Base-by-base conservation (phyloP, 2,797 vertebrate species). In the Dicrostonyx torquatus region DNA sequence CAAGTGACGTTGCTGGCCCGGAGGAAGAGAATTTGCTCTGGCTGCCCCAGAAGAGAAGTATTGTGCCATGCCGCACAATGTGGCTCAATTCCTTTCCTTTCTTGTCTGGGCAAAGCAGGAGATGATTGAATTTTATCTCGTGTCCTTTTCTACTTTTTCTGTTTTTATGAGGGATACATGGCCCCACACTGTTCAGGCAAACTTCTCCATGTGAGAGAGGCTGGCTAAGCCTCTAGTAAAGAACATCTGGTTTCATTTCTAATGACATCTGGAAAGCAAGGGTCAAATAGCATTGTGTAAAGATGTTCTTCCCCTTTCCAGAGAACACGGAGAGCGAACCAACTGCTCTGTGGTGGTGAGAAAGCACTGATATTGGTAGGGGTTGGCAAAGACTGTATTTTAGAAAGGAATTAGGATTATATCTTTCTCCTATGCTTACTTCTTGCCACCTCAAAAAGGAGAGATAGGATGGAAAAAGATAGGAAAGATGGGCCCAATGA, bases 191-290 rank as follows among this genome's bases (percentile, higher is more conserved):
- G 4, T 77, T 85, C 72, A 79, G 50, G 31, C 40, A 70, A 45
- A 76, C 10, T 60, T 93, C 89, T 72, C 86, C 17, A 3, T 29
- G 24, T 40, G 79, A 82, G 11, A 76, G 58, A 64, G 43, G 24
- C 55, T 62, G 85, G 34, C 43, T 75, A 64, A 92, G 18, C 50
- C 70, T 50, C 62, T 79, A 26, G 75, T 45, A 87, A 95, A 78
- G 29, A 82, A 82, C 95, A 90, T 92, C 48, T 94, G 95, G 87
- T 95, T 97, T 96, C 77, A 94, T 72, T 97, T 94, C 80, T 53
- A 76, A 1, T 66, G 77, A 78, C 79, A 93, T 96, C 87, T 94
- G 94, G 89, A 91, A 94, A 87, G 53, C 87, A 68, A 95, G 26
- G 89, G 84, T 92, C 87, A 93, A 43, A 68, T 68, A 86, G 53